These are phyloP conservation scores for Calliphora vomitoria DNA, from an alignment of 2,888 invertebrate genomes.

Conservation along the genomic window DNA sequence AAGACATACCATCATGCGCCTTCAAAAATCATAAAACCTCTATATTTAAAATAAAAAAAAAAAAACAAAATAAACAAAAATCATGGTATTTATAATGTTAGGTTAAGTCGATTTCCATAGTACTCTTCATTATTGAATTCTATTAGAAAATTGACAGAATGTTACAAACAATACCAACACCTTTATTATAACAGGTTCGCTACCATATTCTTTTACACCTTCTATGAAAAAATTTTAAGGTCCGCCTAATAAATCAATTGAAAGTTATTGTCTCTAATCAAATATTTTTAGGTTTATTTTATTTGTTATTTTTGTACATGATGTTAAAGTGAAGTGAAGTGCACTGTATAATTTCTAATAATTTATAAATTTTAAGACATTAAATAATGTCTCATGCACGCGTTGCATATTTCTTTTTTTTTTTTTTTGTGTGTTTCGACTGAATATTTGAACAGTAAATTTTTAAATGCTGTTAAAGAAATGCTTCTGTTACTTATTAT, in stretches of 20 bases:
- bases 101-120: not conserved
- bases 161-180: slow-evolving; percentile 17
- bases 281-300: slow-evolving; percentile 37
- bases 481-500: slow-evolving; percentile 62
- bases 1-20: slow-evolving; percentile 66
- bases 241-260: slow-evolving; percentile 72
- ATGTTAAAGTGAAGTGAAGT: slow-evolving; percentile 4
- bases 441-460: slow-evolving; percentile 59
- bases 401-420: slow-evolving; percentile 57
- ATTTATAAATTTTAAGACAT: slow-evolving; percentile 59
- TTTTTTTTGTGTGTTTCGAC: not conserved
- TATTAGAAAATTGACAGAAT: not conserved
- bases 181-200: not conserved
- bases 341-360: slow-evolving; percentile 63
- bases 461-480: slow-evolving; percentile 46
- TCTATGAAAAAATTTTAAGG: slow-evolving; percentile 51
- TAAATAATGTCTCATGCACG: slow-evolving; percentile 56
- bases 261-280: slow-evolving; percentile 61
- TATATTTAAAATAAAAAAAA: slow-evolving; percentile 14
- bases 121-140: too few relatives aligned
- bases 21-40: slow-evolving; percentile 54
- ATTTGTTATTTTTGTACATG: not conserved
- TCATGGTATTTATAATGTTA: not conserved
- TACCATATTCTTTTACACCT: slow-evolving; percentile 51
- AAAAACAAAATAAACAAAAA: slow-evolving; percentile 1